These are phyloP conservation scores for Mormyrus iriodes DNA, from an alignment of 2,113 vertebrate species.

Conservation along the genomic window DNA sequence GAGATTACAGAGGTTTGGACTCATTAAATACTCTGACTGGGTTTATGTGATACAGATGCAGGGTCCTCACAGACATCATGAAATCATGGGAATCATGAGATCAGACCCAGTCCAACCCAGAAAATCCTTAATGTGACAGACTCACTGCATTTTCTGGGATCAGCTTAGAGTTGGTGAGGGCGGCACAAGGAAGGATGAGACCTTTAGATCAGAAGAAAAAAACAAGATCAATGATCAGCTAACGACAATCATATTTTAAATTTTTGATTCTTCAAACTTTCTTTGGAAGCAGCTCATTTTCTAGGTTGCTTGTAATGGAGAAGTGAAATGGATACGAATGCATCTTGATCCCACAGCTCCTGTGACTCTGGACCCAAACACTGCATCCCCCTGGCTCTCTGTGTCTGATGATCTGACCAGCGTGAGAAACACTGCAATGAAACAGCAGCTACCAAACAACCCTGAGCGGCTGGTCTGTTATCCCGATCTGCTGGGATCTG, in stretches of 20 bases:
- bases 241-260: not conserved
- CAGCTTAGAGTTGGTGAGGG: not conserved
- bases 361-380: not conserved
- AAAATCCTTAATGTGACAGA: not conserved
- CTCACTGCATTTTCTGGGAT: not conserved
- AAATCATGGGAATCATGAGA: not conserved
- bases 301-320: not conserved
- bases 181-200: not conserved
- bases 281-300: not conserved
- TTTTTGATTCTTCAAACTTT: not conserved
- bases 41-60: not conserved
- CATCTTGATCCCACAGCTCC: not conserved
- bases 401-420: not conserved
- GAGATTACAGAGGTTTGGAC: not conserved
- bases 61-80: not conserved
- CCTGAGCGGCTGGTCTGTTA: not conserved
- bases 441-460: constrained; percentile 18
- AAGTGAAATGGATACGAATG: not conserved
- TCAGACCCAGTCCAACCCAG: not conserved
- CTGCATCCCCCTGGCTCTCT: not conserved
- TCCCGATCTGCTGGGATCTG: not conserved
- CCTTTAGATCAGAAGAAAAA: not conserved
- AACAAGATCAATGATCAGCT: not conserved
- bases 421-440: not conserved
- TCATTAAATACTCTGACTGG: not conserved